Conservation (phyloP, 2,888 invertebrate genomes). For the Camponotus fellah region DNA sequence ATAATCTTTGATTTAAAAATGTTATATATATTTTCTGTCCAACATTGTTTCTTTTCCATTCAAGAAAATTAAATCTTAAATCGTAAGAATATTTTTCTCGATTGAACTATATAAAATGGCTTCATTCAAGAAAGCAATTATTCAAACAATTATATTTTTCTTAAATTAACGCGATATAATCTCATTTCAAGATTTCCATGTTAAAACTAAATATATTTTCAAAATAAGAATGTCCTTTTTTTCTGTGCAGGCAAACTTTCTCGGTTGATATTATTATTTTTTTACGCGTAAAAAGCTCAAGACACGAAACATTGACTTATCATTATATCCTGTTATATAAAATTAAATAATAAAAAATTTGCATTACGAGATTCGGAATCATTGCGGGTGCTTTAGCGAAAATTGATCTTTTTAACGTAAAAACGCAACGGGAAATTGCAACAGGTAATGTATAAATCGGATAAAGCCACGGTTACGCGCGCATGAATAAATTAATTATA, state of each 20-base stretch:
- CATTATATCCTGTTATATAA: background rate
- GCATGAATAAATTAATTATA: constrained; percentile 48
- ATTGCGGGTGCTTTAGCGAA: background rate
- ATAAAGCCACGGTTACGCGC: constrained; percentile 38
- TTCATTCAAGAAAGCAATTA: too few species aligned
- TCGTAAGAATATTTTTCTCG: too few species aligned
- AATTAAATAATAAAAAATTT: background rate
- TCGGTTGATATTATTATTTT: background rate
- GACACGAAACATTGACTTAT: background rate
- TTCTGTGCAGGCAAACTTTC: background rate
- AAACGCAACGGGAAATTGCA: constrained; percentile 19
- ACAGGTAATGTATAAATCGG: constrained; percentile 43
- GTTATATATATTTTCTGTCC: too few species aligned
- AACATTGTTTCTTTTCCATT: too few species aligned
- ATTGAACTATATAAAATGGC: too few species aligned
- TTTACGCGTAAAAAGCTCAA: background rate
- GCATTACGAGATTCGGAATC: background rate
- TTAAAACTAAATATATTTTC: too few species aligned
- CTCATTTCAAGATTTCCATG: too few species aligned
- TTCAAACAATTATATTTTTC: too few species aligned
- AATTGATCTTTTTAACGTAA: constrained; percentile 22
- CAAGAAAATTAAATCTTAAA: too few species aligned
- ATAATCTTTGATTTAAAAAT: too few species aligned
- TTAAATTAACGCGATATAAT: too few species aligned
- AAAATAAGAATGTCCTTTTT: too few species aligned